Evolutionary conservation across 2,113 vertebrate species (phyloP), one percentile per base, ranked within the genome.

Genomic region (Brienomyrus longianalis): DNA sequence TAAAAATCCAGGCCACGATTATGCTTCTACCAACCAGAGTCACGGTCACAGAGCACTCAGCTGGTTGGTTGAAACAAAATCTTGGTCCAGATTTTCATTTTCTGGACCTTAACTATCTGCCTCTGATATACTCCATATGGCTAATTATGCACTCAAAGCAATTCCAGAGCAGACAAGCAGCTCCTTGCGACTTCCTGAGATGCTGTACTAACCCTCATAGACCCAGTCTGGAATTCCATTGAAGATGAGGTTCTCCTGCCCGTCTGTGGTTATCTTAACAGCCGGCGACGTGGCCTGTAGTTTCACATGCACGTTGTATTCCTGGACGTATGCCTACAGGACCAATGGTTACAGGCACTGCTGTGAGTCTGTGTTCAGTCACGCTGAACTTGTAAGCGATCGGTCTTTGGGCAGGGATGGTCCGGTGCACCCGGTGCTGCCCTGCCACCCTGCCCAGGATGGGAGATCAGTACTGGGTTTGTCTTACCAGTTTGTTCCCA

Each of bases 221-320:
- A 99, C 97, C 98, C 98, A 99, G 90, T 99, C 98, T 56, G 98
- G 98, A 90, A 99, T 94, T 21, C 98, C 98, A 92, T 99, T 99
- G 89, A 97, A 96, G 92, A 99, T 97, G 91, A 92, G 21, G 92
- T 97, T 97, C 86, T 96, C 91, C 92, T 93, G 89, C 89, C 98
- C 98, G 86, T 93, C 96, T 50, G 3, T 91, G 27, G 98, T 99
- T 93, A 99, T 92, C 93, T 93, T 94, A 90, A 94, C 54, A 88
- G 95, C 11, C 70, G 88, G 23, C 1, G 95, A 92, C 91, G 52
- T 91, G 5, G 97, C 96, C 70, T 93, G 95, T 92, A 90, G 94
- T 94, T 97, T 98, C 92, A 99, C 91, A 90, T 97, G 98, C 39
- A 99, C 96, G 66, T 99, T 95, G 92, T 98, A 96, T 80, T 94